phyloP scores from a whole-genome alignment of 2,888 invertebrate species.

The Marronus borbonicus region DNA sequence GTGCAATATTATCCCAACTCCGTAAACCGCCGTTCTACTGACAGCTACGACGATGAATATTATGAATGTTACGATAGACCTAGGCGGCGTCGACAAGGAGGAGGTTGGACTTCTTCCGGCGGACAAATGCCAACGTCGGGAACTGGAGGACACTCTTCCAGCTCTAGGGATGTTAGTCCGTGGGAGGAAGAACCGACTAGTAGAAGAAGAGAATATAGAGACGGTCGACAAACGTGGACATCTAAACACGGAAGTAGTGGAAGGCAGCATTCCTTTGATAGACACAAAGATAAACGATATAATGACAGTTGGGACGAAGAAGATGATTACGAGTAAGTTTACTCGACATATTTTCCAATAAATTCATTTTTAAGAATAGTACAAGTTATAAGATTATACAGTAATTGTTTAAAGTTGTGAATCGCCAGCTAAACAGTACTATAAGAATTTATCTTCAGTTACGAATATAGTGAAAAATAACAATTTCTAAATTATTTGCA shows the following conservation, averaged over 20 bases:
- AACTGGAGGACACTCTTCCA: conserved; percentile 73
- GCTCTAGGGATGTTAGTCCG: conserved; percentile 84
- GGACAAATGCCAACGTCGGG: conserved; percentile 57
- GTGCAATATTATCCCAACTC: conserved; percentile 61
- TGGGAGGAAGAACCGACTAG: conserved; percentile 81
- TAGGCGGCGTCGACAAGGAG: conserved; percentile 61
- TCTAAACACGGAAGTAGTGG: conserved; percentile 63
- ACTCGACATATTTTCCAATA: not conserved
- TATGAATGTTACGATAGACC: conserved; percentile 68
- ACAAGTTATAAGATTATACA: no score
- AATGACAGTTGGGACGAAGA: conserved; percentile 76
- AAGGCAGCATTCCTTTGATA: conserved; percentile 66
- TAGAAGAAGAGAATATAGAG: conserved; percentile 64
- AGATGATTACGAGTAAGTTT: conserved; percentile 80
- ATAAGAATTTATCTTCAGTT: no score
- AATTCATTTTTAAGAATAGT: no score
- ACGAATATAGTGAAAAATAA: no score
- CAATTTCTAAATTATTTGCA: no score
- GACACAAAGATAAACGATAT: conserved; percentile 73
- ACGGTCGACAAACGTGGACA: conserved; percentile 69
- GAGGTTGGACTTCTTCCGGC: conserved; percentile 49
- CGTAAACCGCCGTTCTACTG: conserved; percentile 67
- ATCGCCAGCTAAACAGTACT: no score
- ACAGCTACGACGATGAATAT: conserved; percentile 69
- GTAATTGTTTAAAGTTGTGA: no score